phyloP scores from a whole-genome alignment of 2,888 invertebrate species.

The Limnephilus rhombicus region DNA sequence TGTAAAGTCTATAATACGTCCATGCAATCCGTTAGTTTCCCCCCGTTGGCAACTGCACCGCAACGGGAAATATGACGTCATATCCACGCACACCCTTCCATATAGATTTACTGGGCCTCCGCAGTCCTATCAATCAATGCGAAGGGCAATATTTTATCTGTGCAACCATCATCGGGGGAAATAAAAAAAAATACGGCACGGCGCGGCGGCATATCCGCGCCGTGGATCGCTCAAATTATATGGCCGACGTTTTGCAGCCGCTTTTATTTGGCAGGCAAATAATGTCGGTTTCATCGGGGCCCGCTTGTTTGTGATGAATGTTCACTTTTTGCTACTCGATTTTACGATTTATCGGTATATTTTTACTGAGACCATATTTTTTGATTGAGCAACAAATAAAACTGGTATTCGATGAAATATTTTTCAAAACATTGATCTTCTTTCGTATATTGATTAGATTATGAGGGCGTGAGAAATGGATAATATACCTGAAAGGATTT shows the following conservation, averaged over 20 bases:
- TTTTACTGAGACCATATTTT: constrained; percentile 22
- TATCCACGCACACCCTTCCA: constrained; percentile 20
- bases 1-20: neutral
- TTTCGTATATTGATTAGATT: neutral
- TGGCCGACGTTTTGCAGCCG: constrained; percentile 9
- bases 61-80: constrained; percentile 40
- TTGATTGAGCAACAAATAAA: neutral
- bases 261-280: constrained; percentile 31
- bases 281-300: constrained; percentile 34
- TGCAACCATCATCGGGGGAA: constrained; percentile 52
- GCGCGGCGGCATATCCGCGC: constrained; percentile 32
- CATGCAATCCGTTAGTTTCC: constrained; percentile 15
- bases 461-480: neutral
- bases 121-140: constrained; percentile 61
- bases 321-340: constrained; percentile 5
- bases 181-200: constrained; percentile 48
- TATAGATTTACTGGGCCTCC: constrained; percentile 46
- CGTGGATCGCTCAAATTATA: constrained; percentile 20
- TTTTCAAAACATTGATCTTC: neutral
- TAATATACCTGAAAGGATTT: too few relatives aligned
- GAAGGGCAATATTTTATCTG: constrained; percentile 62
- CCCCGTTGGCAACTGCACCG: constrained; percentile 21
- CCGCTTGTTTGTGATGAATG: constrained; percentile 36
- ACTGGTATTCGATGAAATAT: neutral
- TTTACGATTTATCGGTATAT: constrained; percentile 4